Percentiles rank a stretch among this genome's conserved stretches.
Evolutionary conservation across 1,140 invertebrate genomes (phyloP).

Genomic region (Diabrotica undecimpunctata): DNA sequence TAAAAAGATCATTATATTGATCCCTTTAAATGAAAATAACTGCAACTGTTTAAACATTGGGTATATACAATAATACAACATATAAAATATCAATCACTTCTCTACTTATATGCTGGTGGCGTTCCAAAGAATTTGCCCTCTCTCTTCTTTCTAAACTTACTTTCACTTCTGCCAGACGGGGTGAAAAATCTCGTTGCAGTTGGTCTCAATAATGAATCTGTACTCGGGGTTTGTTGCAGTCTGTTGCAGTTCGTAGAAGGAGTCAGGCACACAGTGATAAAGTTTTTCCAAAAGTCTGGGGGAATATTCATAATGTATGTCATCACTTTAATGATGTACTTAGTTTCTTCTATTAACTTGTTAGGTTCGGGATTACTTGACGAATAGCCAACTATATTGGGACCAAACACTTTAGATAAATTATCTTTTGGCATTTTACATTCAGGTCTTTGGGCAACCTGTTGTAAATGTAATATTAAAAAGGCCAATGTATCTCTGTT

Average conservation of each 20-base stretch:
- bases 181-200: conserved; percentile 23
- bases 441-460: conserved; percentile 64
- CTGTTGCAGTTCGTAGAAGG: conserved; percentile 41
- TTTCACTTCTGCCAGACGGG: conserved; percentile 7
- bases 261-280: conserved; percentile 50
- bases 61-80: too few relatives aligned
- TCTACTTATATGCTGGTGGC: conserved; percentile 5
- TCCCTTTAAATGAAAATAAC: neutral
- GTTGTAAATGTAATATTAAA: conserved; percentile 78
- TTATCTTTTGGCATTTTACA: conserved; percentile 78
- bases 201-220: conserved; percentile 50
- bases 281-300: conserved; percentile 63
- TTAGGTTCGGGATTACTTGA: conserved; percentile 60
- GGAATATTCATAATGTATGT: conserved; percentile 63
- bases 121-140: conserved; percentile 12
- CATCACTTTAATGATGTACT: conserved; percentile 57
- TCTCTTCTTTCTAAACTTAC: conserved; percentile 9
- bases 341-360: conserved; percentile 61
- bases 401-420: conserved; percentile 79
- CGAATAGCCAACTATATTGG: conserved; percentile 80
- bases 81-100: neutral
- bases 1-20: too few relatives aligned
- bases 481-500: conserved; percentile 87
- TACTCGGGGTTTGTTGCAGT: conserved; percentile 54
- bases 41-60: neutral